A percentile compares a stretch with the other conserved stretches of the same genome.
phyloP scores from a whole-genome alignment of 2,797 vertebrate genomes.

The Cryptoblepharus egeriae region DNA sequence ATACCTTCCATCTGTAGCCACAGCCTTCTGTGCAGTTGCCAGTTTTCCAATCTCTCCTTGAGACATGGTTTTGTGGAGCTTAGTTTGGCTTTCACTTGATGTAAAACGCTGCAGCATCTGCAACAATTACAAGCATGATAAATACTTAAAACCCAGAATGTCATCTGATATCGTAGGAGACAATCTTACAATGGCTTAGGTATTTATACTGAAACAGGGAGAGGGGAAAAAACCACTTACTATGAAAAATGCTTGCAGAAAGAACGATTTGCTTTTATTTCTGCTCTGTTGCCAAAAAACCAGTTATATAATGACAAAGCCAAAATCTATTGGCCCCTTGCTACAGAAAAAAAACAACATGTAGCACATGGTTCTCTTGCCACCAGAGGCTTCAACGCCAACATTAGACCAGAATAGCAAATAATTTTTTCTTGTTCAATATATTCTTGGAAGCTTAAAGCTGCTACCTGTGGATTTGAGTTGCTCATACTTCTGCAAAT shows the following conservation, averaged over 20 bases:
- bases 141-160: constrained; percentile 46
- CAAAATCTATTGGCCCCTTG: background rate
- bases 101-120: constrained; percentile 82
- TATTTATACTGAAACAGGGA: constrained; percentile 14
- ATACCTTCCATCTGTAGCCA: constrained; percentile 88
- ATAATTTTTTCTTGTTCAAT: background rate
- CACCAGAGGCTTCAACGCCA: background rate
- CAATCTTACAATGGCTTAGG: constrained; percentile 12
- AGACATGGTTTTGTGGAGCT: constrained; percentile 92
- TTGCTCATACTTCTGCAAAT: background rate
- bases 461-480: background rate
- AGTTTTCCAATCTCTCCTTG: constrained; percentile 91
- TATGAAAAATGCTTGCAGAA: background rate
- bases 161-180: constrained; percentile 10
- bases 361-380: background rate
- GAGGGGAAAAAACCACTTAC: background rate
- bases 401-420: background rate
- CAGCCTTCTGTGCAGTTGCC: constrained; percentile 81
- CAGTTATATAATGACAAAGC: background rate
- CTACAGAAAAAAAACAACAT: background rate
- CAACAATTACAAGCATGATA: constrained; percentile 54
- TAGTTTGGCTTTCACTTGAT: constrained; percentile 80
- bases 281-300: background rate
- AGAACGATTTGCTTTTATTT: background rate
- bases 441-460: background rate